Percentiles rank a stretch among this genome's conserved stretches.
These are phyloP conservation scores for Pollenia angustigena DNA, from an alignment of 2,888 invertebrate genomes.

Conservation along the genomic window DNA sequence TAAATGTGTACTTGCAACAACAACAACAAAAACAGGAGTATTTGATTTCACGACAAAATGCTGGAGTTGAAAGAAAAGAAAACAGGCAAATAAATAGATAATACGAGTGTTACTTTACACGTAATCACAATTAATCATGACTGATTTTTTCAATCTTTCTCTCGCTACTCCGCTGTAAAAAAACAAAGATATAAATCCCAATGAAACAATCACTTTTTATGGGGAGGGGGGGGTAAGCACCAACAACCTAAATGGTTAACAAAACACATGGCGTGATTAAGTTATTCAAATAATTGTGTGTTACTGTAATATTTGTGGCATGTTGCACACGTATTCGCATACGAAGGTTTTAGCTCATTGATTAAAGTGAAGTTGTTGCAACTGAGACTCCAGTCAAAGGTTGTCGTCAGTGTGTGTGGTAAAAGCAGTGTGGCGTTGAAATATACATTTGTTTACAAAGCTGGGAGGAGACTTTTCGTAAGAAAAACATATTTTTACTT, in stretches of 20 bases:
- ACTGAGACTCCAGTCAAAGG: too few species aligned
- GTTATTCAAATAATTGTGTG: constrained; percentile 3
- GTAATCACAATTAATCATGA: constrained; percentile 71
- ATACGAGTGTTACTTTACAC: constrained; percentile 49
- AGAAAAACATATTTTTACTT: too few species aligned
- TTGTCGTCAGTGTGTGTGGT: too few species aligned
- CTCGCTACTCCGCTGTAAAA: constrained; percentile 23
- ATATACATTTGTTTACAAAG: too few species aligned
- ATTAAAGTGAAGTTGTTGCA: too few species aligned
- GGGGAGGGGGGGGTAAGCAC: neutral
- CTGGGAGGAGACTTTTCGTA: too few species aligned
- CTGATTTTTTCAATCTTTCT: constrained; percentile 37
- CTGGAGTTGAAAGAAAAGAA: neutral
- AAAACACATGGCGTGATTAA: constrained; percentile 26
- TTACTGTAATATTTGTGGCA: neutral
- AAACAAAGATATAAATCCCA: constrained; percentile 21
- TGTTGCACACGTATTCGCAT: neutral
- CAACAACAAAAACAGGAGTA: constrained; percentile 1
- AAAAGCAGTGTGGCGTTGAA: too few species aligned
- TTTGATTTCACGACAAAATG: constrained; percentile 52
- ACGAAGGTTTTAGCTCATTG: too few species aligned
- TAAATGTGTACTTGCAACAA: neutral
- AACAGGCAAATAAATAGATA: constrained; percentile 17
- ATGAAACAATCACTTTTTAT: constrained; percentile 14
- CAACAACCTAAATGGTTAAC: neutral